Conservation (phyloP, 2,113 vertebrate genomes). For the Trinectes maculatus region DNA sequence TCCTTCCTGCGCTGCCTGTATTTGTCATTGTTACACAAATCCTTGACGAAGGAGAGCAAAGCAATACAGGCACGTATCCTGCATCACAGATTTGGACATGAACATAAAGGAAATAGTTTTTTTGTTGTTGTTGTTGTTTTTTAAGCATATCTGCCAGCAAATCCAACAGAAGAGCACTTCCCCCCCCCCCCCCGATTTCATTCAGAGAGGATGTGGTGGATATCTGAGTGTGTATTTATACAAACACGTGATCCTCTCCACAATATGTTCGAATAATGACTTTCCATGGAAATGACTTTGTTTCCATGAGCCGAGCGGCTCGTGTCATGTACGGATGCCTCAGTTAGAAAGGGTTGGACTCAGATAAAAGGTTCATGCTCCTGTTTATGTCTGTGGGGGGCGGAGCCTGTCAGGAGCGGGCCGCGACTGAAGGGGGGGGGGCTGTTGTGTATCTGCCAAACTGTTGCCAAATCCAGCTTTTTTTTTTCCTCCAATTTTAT, state of each 20-base stretch:
- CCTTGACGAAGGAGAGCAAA: slow-evolving; percentile 57
- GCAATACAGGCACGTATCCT: slow-evolving; percentile 54
- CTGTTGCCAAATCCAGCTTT: slow-evolving; percentile 76
- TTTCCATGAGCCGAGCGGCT: slow-evolving; percentile 42
- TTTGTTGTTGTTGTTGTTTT: slow-evolving; percentile 35
- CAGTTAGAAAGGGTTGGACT: slow-evolving; percentile 42
- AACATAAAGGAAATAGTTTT: slow-evolving; percentile 48
- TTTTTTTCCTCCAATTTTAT: slow-evolving; percentile 37
- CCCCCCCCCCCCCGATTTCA: slow-evolving; percentile 61
- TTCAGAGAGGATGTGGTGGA: slow-evolving; percentile 66
- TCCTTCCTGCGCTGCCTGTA: slow-evolving; percentile 57
- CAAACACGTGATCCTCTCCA: slow-evolving; percentile 61
- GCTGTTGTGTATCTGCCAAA: slow-evolving; percentile 81
- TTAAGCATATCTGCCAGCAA: slow-evolving; percentile 86
- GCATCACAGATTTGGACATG: slow-evolving; percentile 58
- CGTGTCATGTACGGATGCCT: slow-evolving; percentile 47
- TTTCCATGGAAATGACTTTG: slow-evolving; percentile 61
- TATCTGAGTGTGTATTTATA: slow-evolving; percentile 73
- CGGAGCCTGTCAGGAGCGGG: slow-evolving; percentile 49
- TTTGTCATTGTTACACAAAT: slow-evolving; percentile 52
- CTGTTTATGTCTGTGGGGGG: slow-evolving; percentile 53
- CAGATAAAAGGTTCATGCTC: slow-evolving; percentile 38
- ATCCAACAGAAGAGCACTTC: slow-evolving; percentile 87
- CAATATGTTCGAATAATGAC: slow-evolving; percentile 47
- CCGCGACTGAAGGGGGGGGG: slow-evolving; percentile 46